Evolutionary conservation across 2,797 vertebrate genomes (phyloP).

Genomic region (Sibirionetta formosa): DNA sequence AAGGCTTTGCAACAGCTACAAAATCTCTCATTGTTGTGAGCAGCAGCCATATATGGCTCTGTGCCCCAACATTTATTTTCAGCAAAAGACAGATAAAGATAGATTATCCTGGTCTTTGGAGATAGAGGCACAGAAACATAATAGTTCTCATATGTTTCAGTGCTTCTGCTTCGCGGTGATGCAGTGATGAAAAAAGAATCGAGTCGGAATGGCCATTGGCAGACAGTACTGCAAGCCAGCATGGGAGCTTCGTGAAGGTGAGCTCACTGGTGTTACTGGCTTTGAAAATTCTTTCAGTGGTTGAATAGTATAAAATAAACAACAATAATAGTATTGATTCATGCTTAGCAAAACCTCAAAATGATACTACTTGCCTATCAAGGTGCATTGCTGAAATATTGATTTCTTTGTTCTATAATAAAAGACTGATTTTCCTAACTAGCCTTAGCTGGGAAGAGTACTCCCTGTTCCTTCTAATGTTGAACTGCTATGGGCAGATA

Average conservation of each 20-base stretch:
- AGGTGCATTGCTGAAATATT: not conserved
- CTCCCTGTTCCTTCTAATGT: not conserved
- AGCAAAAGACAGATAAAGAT: constrained; percentile 12
- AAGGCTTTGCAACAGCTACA: not conserved
- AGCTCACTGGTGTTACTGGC: not conserved
- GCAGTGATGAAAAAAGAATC: not conserved
- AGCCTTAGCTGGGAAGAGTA: not conserved
- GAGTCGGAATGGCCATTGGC: fast-evolving
- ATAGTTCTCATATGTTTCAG: not conserved
- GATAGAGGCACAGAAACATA: not conserved
- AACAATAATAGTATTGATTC: not conserved
- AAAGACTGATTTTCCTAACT: not conserved
- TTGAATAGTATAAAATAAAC: not conserved
- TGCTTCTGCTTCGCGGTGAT: not conserved
- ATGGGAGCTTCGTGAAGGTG: not conserved
- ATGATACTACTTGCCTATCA: not conserved
- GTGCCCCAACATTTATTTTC: not conserved
- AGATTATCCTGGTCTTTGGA: constrained; percentile 19
- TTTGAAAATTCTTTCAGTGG: not conserved
- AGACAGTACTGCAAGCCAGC: not conserved
- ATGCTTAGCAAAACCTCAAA: not conserved
- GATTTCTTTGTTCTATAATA: not conserved
- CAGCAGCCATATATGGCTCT: not conserved
- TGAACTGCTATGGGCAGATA: not conserved
- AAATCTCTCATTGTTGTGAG: not conserved